Evolutionary conservation across 1,140 invertebrate species (phyloP).

Genomic region (Aphidius gifuensis): DNA sequence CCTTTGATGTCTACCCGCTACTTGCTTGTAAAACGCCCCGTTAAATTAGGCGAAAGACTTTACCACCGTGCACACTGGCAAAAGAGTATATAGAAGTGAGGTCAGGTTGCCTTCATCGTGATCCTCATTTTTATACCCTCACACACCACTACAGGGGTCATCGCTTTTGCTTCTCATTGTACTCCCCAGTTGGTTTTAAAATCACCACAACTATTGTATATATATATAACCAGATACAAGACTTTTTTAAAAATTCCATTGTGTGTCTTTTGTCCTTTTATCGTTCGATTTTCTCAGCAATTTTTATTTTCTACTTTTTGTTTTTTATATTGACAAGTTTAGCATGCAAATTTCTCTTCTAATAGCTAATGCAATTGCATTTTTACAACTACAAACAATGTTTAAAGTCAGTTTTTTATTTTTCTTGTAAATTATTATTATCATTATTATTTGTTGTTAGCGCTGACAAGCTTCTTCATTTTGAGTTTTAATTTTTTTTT

Average conservation of each 20-base stretch:
- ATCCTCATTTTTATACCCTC: constrained; percentile 4
- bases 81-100: constrained; percentile 17
- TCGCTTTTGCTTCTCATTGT: neutral
- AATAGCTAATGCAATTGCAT: no score
- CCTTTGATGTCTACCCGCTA: constrained; percentile 12
- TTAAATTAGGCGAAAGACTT: constrained; percentile 50
- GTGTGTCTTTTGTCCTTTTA: no score
- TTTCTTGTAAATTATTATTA: neutral
- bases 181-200: no score
- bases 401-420: neutral
- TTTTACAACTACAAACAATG: no score
- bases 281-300: no score
- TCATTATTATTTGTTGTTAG: no score
- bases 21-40: constrained; percentile 26
- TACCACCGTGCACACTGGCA: constrained; percentile 26
- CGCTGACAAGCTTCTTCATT: no score
- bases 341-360: no score
- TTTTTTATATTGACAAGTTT: neutral
- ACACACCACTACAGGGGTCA: constrained; percentile 2
- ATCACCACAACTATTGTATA: no score
- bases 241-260: neutral
- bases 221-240: neutral
- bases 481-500: no score
- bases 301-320: neutral
- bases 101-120: constrained; percentile 18